Evolutionary conservation across 2,888 invertebrate species (phyloP), one percentile per base, ranked within the genome.

Genomic region (Nymphalis c-album): DNA sequence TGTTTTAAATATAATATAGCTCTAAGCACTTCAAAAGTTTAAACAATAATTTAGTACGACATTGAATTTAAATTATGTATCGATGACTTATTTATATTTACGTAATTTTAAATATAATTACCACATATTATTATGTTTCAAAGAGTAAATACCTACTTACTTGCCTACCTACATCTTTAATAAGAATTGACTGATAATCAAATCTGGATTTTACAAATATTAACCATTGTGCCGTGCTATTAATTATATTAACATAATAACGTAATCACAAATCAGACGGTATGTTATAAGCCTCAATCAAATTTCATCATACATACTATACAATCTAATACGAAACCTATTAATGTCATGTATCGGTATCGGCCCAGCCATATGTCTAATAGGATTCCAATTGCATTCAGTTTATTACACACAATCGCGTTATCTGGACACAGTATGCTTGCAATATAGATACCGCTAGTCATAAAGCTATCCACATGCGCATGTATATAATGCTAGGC

Each of bases 301-400:
- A 75, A 69, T 75, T 73, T 68, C 72, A 68, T 73, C 64, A 68
- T 69, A 71, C 66, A 68, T 63, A 67, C 68, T 68, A 63, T 61
- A 80, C 82, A 82, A 81, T 78, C 84, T 83, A 81, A 83, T 82
- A 77, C 79, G 81, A 83, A 85, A 81, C 85, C 85, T 86, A 86
- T 88, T 86, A 85, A 80, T 81, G 76, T 83, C 81, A 77, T 81
- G 83, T 84, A 84, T 81, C 84, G 79, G 74, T 80, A 84, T 84
- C 83, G 75, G 78, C 65, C 72, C 78, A 76, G 76, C 80, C 86
- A 82, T 85, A 86, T 81, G 87, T 87, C 87, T 89, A 88, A 90
- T 88, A 83, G 88, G 87, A 89, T 87, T 85, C 81, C 79, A 78
- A 87, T 86, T 83, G 86, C 84, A 84, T 87, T 85, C 87, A 87